phyloP scores from a whole-genome alignment of 2,113 vertebrate genomes.

The Maccullochella peelii region DNA sequence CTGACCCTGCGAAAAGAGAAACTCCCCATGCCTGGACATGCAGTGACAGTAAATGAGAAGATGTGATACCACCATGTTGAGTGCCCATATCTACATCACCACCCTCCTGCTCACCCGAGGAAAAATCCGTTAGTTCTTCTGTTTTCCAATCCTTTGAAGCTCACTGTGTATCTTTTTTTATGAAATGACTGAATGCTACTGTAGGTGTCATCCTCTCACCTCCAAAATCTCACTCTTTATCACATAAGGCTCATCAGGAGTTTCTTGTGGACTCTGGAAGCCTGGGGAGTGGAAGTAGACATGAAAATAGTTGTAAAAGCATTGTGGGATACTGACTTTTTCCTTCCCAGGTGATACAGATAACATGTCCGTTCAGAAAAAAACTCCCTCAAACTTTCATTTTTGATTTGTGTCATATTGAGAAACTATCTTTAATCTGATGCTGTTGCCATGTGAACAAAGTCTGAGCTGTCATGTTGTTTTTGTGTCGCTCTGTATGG shows the following conservation, averaged over 20 bases:
- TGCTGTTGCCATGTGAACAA: background rate
- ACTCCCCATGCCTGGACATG: background rate
- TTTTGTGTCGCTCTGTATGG: constrained; percentile 4
- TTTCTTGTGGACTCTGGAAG: constrained; percentile 12
- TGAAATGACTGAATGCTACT: background rate
- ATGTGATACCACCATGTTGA: background rate
- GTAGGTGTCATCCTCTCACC: constrained; percentile 21
- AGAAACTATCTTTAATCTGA: constrained; percentile 2
- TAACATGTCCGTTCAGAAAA: background rate
- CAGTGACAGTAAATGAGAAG: background rate
- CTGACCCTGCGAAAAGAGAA: background rate
- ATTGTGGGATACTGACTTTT: background rate
- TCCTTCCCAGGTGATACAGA: background rate
- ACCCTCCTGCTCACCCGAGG: background rate
- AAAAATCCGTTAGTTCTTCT: background rate
- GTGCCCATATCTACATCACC: background rate
- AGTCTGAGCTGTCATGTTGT: background rate
- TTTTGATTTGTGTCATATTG: constrained; percentile 5
- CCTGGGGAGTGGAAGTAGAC: constrained; percentile 42
- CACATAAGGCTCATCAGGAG: constrained; percentile 11
- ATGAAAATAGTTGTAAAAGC: constrained; percentile 24
- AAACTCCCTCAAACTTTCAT: background rate
- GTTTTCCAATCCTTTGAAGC: background rate
- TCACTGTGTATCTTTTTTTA: background rate
- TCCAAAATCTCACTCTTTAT: background rate